A percentile compares a stretch with the other conserved stretches of the same genome.
These are phyloP conservation scores for Cantharis flavilabris DNA, from an alignment of 2,888 invertebrate species.

Conservation along the genomic window DNA sequence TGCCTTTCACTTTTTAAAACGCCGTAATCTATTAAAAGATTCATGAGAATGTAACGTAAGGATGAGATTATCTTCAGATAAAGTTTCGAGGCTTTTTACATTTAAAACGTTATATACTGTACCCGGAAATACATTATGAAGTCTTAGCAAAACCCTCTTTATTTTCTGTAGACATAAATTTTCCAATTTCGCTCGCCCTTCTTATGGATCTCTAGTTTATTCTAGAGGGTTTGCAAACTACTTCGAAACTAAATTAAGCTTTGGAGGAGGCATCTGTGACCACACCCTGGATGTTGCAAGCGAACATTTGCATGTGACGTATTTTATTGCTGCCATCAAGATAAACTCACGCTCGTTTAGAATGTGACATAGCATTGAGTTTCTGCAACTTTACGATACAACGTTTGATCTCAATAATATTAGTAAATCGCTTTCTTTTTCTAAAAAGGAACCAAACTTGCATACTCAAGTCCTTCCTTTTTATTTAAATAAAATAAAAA, in stretches of 20 bases:
- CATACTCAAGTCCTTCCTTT: background rate
- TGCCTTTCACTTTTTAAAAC: background rate
- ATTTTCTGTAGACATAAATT: conserved; percentile 54
- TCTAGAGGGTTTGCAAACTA: conserved; percentile 53
- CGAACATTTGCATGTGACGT: conserved; percentile 58
- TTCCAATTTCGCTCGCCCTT: conserved; percentile 54
- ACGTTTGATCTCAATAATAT: conserved; percentile 30
- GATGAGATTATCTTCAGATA: conserved; percentile 20
- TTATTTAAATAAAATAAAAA: background rate
- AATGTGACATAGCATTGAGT: conserved; percentile 43
- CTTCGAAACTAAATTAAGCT: conserved; percentile 57
- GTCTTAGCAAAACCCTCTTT: conserved; percentile 49
- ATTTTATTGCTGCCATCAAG: conserved; percentile 56
- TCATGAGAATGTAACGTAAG: conserved; percentile 7
- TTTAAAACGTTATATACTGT: conserved; percentile 36
- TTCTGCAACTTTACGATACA: conserved; percentile 41
- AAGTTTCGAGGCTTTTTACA: conserved; percentile 19
- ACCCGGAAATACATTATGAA: conserved; percentile 42
- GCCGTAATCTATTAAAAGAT: conserved; percentile 14
- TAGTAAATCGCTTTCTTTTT: conserved; percentile 17
- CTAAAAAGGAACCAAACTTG: background rate
- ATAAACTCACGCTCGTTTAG: conserved; percentile 46
- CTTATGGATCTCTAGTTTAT: conserved; percentile 49
- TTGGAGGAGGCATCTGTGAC: conserved; percentile 57
- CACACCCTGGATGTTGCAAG: conserved; percentile 55